These are phyloP conservation scores for Priocnemis perturbator DNA, from an alignment of 2,888 invertebrate genomes.

Conservation along the genomic window DNA sequence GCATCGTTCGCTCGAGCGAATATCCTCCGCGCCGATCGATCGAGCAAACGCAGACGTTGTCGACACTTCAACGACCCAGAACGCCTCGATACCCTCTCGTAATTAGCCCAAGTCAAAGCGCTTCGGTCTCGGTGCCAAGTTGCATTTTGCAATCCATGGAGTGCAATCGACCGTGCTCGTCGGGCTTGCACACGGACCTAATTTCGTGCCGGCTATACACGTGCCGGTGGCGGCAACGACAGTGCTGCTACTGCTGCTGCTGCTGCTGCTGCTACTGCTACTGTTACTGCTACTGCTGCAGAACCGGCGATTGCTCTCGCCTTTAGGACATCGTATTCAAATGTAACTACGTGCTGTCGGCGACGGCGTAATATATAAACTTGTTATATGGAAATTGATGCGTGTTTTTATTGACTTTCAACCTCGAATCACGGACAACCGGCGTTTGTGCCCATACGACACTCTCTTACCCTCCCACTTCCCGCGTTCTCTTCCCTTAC, in stretches of 20 bases:
- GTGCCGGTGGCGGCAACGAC: background rate
- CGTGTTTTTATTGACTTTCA: constrained; percentile 73
- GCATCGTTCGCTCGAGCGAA: too few relatives aligned
- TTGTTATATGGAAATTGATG: constrained; percentile 75
- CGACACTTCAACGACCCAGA: constrained; percentile 9
- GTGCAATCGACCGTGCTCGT: constrained; percentile 49
- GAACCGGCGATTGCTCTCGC: constrained; percentile 52
- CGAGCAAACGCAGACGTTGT: constrained; percentile 4
- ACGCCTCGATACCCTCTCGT: constrained; percentile 23
- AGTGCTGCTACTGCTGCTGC: too few relatives aligned
- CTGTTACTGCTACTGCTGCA: background rate
- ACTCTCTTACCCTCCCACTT: constrained; percentile 22
- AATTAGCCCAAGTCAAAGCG: constrained; percentile 50
- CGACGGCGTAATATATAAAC: constrained; percentile 74
- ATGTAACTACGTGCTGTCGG: constrained; percentile 73
- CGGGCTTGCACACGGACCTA: constrained; percentile 38
- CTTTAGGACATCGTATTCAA: constrained; percentile 72
- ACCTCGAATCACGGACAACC: constrained; percentile 52
- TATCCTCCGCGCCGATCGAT: too few relatives aligned
- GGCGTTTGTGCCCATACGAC: background rate
- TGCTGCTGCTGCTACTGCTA: too few relatives aligned
- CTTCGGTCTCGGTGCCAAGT: constrained; percentile 42
- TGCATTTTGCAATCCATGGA: constrained; percentile 54
- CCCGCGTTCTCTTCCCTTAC: too few relatives aligned
- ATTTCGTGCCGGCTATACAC: constrained; percentile 52